These are phyloP conservation scores for Loxodonta africana DNA, from an alignment of 2,113 vertebrate species.

Conservation along the genomic window DNA sequence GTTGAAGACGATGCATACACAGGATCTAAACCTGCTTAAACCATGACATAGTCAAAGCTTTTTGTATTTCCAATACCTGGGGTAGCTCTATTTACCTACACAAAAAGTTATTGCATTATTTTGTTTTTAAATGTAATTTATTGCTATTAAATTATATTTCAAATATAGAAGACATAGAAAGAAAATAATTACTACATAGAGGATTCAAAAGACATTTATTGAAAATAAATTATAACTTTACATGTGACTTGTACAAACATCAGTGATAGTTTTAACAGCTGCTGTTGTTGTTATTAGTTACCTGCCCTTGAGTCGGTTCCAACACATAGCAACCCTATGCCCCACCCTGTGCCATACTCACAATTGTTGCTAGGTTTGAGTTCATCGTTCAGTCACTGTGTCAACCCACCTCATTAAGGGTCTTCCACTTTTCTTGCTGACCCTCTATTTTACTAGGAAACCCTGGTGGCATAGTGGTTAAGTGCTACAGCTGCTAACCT, in stretches of 20 bases:
- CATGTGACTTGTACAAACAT: not conserved
- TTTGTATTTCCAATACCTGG: not conserved
- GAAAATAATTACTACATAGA: not conserved
- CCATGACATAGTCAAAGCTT: not conserved
- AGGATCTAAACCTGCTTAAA: not conserved
- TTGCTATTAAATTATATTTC: not conserved
- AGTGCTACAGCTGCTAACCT: too few relatives aligned
- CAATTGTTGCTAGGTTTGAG: too few relatives aligned
- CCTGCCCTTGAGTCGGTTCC: too few relatives aligned
- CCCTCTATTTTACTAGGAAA: too few relatives aligned
- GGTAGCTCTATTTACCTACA: not conserved
- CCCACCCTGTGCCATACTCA: too few relatives aligned
- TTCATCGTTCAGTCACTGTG: too few relatives aligned
- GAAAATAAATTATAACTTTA: not conserved
- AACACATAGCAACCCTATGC: too few relatives aligned
- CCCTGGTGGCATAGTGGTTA: too few relatives aligned
- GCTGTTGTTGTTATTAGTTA: too few relatives aligned
- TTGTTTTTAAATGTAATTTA: not conserved
- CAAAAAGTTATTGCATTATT: not conserved
- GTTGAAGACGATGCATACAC: not conserved
- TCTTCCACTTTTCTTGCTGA: too few relatives aligned
- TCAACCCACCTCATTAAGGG: too few relatives aligned
- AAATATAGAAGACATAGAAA: not conserved
- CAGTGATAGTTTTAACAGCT: not conserved
- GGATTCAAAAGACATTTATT: not conserved